phyloP scores from a whole-genome alignment of 2,888 invertebrate species.

The Rhingia campestris region DNA sequence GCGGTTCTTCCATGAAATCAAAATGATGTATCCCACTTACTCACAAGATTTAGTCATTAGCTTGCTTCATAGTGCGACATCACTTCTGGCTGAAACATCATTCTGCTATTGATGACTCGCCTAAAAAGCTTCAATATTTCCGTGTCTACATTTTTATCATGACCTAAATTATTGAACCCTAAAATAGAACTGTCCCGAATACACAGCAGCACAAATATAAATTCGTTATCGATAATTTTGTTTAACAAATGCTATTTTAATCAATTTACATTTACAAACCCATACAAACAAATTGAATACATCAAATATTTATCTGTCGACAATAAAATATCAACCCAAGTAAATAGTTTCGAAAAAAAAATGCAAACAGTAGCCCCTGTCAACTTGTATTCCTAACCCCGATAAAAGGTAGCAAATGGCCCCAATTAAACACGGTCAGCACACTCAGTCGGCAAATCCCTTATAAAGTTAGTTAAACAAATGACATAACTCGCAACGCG shows the following conservation, averaged over 20 bases:
- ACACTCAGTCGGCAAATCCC: constrained; percentile 33
- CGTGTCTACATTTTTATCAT: neutral
- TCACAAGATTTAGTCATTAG: too few species aligned
- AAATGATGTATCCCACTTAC: too few species aligned
- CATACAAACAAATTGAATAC: neutral
- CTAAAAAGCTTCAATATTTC: too few species aligned
- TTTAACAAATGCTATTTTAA: constrained; percentile 15
- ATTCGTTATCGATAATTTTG: constrained; percentile 13
- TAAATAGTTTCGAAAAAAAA: neutral
- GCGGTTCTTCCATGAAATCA: too few species aligned
- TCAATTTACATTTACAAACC: constrained; percentile 11
- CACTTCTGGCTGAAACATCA: too few species aligned
- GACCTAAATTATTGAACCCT: too few species aligned
- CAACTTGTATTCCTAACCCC: constrained; percentile 13
- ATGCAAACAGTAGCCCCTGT: neutral
- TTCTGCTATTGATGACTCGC: too few species aligned
- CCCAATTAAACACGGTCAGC: neutral
- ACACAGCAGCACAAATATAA: neutral
- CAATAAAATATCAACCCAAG: neutral
- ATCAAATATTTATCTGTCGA: constrained; percentile 28
- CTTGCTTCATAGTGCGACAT: too few species aligned
- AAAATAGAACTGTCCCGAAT: neutral
- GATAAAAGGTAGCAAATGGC: neutral
- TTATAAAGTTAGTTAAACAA: constrained; percentile 58
- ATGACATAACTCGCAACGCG: constrained; percentile 51